A percentile compares a stretch with the other conserved stretches of the same genome.
Conservation (phyloP, 2,797 vertebrate genomes). For the Aplochiton taeniatus region DNA sequence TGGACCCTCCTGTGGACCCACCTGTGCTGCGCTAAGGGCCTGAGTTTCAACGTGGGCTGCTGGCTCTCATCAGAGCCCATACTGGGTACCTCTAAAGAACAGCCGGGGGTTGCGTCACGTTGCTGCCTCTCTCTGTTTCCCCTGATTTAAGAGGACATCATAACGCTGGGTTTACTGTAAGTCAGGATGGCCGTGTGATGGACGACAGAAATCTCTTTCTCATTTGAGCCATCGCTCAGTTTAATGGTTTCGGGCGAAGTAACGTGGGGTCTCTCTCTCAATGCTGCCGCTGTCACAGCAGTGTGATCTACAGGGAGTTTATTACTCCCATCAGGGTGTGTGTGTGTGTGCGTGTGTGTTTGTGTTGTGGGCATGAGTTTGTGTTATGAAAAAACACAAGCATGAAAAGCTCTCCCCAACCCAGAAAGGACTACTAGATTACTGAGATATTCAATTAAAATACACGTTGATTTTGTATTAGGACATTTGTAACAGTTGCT, state of each 20-base stretch:
- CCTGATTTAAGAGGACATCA: constrained; percentile 7
- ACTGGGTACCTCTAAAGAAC: not conserved
- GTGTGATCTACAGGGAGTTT: constrained; percentile 20
- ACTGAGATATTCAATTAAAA: too few relatives aligned
- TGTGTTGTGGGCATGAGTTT: constrained; percentile 43
- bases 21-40: not conserved
- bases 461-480: too few relatives aligned
- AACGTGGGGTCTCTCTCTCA: too few relatives aligned
- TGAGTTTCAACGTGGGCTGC: too few relatives aligned
- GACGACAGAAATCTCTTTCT: constrained; percentile 13
- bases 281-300: constrained; percentile 19
- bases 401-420: too few relatives aligned
- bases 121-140: not conserved
- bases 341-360: constrained; percentile 22
- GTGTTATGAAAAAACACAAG: constrained; percentile 28
- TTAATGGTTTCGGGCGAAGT: not conserved
- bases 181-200: constrained; percentile 31
- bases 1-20: not conserved
- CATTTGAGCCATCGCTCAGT: constrained; percentile 8
- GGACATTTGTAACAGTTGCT: too few relatives aligned
- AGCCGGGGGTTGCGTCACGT: not conserved
- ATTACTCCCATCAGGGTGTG: not conserved
- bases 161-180: not conserved
- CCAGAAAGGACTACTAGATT: too few relatives aligned
- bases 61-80: too few relatives aligned